A percentile compares a stretch with the other conserved stretches of the same genome.
These are phyloP conservation scores for Drepana falcataria DNA, from an alignment of 2,888 invertebrate genomes.

Conservation along the genomic window DNA sequence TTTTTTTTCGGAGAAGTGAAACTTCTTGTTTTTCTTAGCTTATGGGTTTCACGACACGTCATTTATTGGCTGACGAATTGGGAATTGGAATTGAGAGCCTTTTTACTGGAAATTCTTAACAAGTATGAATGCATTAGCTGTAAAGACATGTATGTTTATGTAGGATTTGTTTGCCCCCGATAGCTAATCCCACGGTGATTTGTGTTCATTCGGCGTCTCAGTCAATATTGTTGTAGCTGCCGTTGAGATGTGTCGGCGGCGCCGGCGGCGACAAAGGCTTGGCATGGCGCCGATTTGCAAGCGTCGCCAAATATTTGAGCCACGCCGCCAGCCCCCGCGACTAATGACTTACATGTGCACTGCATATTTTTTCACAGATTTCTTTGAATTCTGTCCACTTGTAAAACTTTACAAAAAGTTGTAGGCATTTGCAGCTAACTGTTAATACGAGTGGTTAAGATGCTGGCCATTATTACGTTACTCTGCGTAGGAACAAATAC, in stretches of 20 bases:
- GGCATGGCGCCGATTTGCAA: constrained; percentile 68
- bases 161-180: constrained; percentile 12
- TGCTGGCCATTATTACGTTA: neutral
- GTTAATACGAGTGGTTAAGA: neutral
- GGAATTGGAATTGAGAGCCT: neutral
- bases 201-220: constrained; percentile 68
- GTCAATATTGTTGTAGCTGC: constrained; percentile 71
- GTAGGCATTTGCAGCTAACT: too few relatives aligned
- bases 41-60: neutral
- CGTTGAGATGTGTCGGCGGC: constrained; percentile 35
- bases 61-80: neutral
- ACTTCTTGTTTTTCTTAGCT: neutral
- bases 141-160: constrained; percentile 7
- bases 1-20: neutral
- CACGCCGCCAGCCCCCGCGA: constrained; percentile 42
- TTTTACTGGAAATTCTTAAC: neutral
- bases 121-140: constrained; percentile 2
- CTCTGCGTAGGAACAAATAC: neutral
- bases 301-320: constrained; percentile 68
- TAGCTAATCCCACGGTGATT: constrained; percentile 72
- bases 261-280: constrained; percentile 46
- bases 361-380: constrained; percentile 34
- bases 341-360: constrained; percentile 74
- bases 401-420: too few relatives aligned
- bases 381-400: constrained; percentile 19